phyloP scores from a whole-genome alignment of 2,888 invertebrate genomes.

The Eilema depressum region DNA sequence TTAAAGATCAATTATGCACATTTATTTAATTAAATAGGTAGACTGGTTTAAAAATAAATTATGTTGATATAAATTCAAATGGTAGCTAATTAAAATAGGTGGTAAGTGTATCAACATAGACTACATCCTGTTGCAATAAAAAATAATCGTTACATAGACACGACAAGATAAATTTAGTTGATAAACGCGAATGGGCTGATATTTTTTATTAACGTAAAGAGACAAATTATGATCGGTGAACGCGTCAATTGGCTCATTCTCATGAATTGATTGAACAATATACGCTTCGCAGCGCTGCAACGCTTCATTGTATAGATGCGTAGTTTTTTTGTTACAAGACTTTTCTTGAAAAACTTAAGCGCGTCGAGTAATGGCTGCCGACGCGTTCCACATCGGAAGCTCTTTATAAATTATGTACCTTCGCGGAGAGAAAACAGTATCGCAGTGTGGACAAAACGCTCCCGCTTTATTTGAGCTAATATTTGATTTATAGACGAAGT shows the following conservation, averaged over 20 bases:
- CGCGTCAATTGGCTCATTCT: constrained; percentile 44
- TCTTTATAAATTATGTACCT: constrained; percentile 54
- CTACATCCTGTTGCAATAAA: constrained; percentile 38
- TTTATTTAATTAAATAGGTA: background rate
- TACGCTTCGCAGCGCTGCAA: constrained; percentile 34
- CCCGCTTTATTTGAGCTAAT: constrained; percentile 69
- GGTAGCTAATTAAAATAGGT: constrained; percentile 17
- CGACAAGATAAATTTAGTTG: constrained; percentile 19
- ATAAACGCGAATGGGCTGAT: constrained; percentile 9
- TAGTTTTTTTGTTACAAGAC: constrained; percentile 38
- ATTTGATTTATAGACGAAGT: constrained; percentile 72
- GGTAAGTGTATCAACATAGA: constrained; percentile 13
- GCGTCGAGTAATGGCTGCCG: constrained; percentile 52
- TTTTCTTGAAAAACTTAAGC: constrained; percentile 53
- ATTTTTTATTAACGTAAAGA: constrained; percentile 23
- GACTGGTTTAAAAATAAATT: background rate
- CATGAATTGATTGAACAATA: constrained; percentile 42
- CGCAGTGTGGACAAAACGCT: constrained; percentile 59
- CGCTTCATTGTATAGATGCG: constrained; percentile 17
- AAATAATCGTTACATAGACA: constrained; percentile 25
- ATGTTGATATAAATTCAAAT: constrained; percentile 9
- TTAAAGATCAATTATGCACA: background rate
- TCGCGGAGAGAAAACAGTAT: constrained; percentile 53
- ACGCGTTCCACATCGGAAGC: constrained; percentile 56
- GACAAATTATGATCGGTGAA: constrained; percentile 30